A percentile compares a stretch with the other conserved stretches of the same genome.
Conservation (phyloP, 2,113 vertebrate genomes). For the Microtus oregoni region DNA sequence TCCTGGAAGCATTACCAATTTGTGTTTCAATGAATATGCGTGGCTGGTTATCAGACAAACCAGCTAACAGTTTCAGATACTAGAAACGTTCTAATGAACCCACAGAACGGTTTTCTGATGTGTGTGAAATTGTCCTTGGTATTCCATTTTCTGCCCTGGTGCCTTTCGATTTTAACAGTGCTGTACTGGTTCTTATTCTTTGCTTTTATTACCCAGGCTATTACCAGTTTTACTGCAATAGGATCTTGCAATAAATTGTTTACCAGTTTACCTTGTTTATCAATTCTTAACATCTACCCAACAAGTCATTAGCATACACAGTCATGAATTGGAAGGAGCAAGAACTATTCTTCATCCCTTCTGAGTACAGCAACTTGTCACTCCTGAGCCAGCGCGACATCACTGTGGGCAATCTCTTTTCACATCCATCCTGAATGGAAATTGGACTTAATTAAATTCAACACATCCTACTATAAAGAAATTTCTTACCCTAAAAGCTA, state of each 20-base stretch:
- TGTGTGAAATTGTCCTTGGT: constrained; percentile 77
- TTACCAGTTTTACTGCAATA: not conserved
- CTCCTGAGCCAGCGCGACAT: not conserved
- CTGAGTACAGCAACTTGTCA: not conserved
- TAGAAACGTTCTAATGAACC: not conserved
- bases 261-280: not conserved
- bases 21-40: not conserved
- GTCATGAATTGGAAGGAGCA: not conserved
- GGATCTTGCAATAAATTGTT: not conserved
- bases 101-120: not conserved
- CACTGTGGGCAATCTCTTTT: not conserved
- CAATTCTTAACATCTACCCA: not conserved
- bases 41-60: not conserved
- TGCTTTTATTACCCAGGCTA: not conserved
- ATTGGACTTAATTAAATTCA: not conserved
- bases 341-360: not conserved
- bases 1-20: not conserved
- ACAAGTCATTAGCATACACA: not conserved
- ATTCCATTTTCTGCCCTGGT: constrained; percentile 68
- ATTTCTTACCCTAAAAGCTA: constrained; percentile 90
- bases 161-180: constrained; percentile 76
- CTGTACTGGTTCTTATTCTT: constrained; percentile 76
- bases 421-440: not conserved
- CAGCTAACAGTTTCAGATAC: not conserved
- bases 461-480: not conserved